Evolutionary conservation across 2,888 invertebrate species (phyloP).

Genomic region (Drosophila neonasuta): DNA sequence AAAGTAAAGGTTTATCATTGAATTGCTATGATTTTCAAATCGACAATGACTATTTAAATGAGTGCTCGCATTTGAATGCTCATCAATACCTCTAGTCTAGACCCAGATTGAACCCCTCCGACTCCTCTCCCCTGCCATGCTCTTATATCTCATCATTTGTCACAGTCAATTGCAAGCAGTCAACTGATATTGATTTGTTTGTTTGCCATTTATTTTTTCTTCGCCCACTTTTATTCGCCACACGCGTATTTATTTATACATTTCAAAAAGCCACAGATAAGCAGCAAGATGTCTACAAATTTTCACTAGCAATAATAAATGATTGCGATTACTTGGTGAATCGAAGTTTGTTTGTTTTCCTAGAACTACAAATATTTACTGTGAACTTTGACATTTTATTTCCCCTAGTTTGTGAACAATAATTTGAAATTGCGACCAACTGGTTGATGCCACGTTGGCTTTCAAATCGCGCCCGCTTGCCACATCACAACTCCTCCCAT

Average conservation of each 20-base stretch:
- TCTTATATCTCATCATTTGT: background rate
- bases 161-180: slow-evolving; percentile 5
- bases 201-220: slow-evolving; percentile 1
- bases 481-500: background rate
- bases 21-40: slow-evolving; percentile 4
- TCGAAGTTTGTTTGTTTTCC: background rate
- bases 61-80: slow-evolving; percentile 1
- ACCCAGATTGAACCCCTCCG: background rate
- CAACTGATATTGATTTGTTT: slow-evolving; percentile 6
- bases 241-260: slow-evolving; percentile 17
- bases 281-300: slow-evolving; percentile 26
- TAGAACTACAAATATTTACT: background rate
- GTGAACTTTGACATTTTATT: slow-evolving; percentile 1
- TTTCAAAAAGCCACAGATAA: slow-evolving; percentile 35
- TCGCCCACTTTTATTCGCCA: background rate
- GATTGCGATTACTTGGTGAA: slow-evolving; percentile 23
- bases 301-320: slow-evolving; percentile 29
- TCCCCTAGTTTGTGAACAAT: background rate
- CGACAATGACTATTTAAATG: slow-evolving; percentile 12
- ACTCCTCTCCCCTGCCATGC: background rate
- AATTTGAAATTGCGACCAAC: slow-evolving; percentile 19
- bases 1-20: background rate
- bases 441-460: slow-evolving; percentile 25
- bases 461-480: background rate
- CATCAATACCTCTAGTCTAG: slow-evolving; percentile 4